Evolutionary conservation across 2,888 invertebrate species (phyloP), one percentile per base, ranked within the genome.

Genomic region (Catotricha subobsoleta): DNA sequence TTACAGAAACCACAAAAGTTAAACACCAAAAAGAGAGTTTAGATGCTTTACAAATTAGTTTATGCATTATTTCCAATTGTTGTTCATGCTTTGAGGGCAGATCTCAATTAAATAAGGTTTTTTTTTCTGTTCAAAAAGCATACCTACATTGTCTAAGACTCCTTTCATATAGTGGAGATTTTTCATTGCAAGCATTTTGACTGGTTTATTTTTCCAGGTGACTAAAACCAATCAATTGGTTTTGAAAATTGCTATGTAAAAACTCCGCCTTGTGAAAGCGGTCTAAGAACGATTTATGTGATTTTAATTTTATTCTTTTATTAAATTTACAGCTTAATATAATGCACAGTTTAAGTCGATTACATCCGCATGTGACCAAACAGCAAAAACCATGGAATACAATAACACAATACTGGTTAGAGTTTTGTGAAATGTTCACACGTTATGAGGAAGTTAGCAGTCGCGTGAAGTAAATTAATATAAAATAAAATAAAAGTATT

Each of bases 341-440:
- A 1, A 47, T 60, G 29, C 54, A 60, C 43, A 53, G 54, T 35
- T 54, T 62, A 36, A 55, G 56, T 34, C 49, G 49, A 8, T 46
- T 63, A 5, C 49, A 59, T 44, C 61, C 62, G 1, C 51, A 49
- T 6, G 49, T 51, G 28, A 34, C 46, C 3, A 54, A 49, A 36
- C 33, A 47, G 3, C 43, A 48, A 13, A 58, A 55, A 44, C 45
- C 53, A 2, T 56, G 53, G 45, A 48, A 51, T 9, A 48, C 52
- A 0, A 47, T 58, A 5, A 38, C 54, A 10, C 41, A 49, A 2
- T 43, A 48, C 8, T 63, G 62, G 62, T 48, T 63, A 1, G 37
- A 48, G 8, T 59, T 61, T 44, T 62, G 59, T 57, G 58, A 60
- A 44, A 42, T 57, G 10, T 60, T 51, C 46, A 57, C 63, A 3